Percentiles rank a stretch among this genome's conserved stretches.
phyloP scores from a whole-genome alignment of 2,113 vertebrate genomes.

The Paedocypris sp. region DNA sequence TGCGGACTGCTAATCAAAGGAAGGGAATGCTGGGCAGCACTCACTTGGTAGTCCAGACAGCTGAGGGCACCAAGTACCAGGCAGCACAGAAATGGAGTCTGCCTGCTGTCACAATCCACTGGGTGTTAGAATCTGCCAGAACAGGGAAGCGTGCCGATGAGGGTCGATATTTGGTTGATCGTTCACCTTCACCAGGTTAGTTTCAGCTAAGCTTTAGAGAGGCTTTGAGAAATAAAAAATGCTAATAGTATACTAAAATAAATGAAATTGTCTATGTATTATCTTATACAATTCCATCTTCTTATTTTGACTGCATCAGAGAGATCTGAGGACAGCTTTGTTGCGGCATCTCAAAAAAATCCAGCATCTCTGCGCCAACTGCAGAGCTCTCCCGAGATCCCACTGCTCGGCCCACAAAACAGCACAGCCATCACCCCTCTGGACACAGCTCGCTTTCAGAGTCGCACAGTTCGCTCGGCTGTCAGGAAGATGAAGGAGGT shows the following conservation, averaged over 20 bases:
- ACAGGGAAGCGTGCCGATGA: constrained; percentile 71
- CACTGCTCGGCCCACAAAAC: constrained; percentile 51
- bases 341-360: constrained; percentile 59
- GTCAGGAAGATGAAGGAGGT: constrained; percentile 56
- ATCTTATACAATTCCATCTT: background rate
- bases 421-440: constrained; percentile 71
- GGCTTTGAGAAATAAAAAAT: background rate
- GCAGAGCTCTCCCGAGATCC: constrained; percentile 45
- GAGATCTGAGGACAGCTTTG: constrained; percentile 57
- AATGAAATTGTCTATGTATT: too few relatives aligned
- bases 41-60: constrained; percentile 77
- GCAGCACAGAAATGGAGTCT: constrained; percentile 89
- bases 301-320: constrained; percentile 35
- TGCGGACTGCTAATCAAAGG: constrained; percentile 74
- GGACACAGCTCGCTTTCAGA: constrained; percentile 79
- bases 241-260: background rate
- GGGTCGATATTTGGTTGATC: constrained; percentile 70
- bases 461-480: constrained; percentile 75
- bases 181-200: constrained; percentile 63
- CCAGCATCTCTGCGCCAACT: constrained; percentile 19
- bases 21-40: constrained; percentile 90
- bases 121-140: constrained; percentile 79
- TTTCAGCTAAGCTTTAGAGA: background rate
- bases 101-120: constrained; percentile 75
- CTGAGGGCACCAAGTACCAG: constrained; percentile 84